Conservation (phyloP, 2,113 vertebrate species). For the Muntiacus reevesi region DNA sequence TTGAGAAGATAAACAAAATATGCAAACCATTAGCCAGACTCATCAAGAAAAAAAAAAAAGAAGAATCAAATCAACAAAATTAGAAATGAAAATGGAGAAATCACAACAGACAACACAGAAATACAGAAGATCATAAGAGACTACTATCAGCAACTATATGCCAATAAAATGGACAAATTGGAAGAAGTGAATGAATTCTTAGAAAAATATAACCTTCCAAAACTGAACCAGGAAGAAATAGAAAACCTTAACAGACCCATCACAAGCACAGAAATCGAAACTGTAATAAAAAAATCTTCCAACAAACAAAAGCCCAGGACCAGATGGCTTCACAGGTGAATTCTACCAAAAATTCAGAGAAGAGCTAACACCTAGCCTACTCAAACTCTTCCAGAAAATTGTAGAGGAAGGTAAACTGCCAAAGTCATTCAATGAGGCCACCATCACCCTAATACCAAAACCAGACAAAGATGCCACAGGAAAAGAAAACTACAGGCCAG, state of each 20-base stretch:
- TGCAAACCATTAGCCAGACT: neutral
- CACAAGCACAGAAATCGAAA: neutral
- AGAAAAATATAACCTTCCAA: neutral
- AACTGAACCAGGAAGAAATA: neutral
- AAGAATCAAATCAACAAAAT: neutral
- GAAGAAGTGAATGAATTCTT: neutral
- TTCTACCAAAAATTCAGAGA: neutral
- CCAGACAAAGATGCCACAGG: neutral
- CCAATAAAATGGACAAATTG: neutral
- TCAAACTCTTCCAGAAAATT: neutral
- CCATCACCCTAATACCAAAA: neutral
- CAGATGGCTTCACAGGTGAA: neutral
- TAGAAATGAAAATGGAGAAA: neutral
- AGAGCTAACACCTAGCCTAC: neutral
- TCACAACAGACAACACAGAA: neutral
- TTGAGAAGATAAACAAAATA: neutral
- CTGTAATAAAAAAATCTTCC: neutral
- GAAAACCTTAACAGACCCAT: neutral
- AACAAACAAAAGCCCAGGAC: neutral
- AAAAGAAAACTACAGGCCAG: neutral
- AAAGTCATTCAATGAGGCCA: neutral
- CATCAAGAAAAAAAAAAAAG: neutral
- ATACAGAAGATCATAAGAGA: neutral
- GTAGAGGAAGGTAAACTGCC: neutral
- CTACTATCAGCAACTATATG: neutral